A percentile compares a stretch with the other conserved stretches of the same genome.
Conservation (phyloP, 2,797 vertebrate genomes). For the Ibycter americanus region DNA sequence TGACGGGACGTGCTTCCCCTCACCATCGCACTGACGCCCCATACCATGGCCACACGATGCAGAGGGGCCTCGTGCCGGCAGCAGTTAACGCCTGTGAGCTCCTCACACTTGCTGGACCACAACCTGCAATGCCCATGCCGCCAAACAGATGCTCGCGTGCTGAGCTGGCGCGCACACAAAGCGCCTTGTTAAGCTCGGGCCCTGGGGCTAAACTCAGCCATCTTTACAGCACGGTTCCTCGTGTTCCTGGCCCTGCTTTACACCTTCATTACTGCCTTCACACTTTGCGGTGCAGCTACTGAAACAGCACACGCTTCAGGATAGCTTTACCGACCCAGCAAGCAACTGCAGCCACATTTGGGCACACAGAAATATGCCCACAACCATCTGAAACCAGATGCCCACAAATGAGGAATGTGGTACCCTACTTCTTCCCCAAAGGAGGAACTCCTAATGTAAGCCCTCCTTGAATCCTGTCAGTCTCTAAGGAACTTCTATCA, state of each 20-base stretch:
- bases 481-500: not conserved
- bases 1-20: fast-evolving
- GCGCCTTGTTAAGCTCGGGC: not conserved
- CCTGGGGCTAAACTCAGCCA: not conserved
- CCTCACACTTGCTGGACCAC: not conserved
- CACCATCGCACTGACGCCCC: fast-evolving
- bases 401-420: not conserved
- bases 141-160: fast-evolving
- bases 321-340: fast-evolving
- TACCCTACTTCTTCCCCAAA: not conserved
- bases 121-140: fast-evolving
- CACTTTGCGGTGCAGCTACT: fast-evolving
- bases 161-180: not conserved
- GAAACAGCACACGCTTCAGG: fast-evolving
- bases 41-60: fast-evolving
- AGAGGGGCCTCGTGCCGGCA: fast-evolving
- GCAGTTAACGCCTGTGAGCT: not conserved
- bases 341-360: not conserved
- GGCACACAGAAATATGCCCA: fast-evolving
- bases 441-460: not conserved
- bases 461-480: not conserved
- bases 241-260: not conserved
- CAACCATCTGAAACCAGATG: not conserved
- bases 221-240: not conserved
- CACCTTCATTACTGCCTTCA: not conserved